A percentile compares a stretch with the other conserved stretches of the same genome.
phyloP scores from a whole-genome alignment of 1,140 invertebrate species.

The Drosophila equinoxialis region DNA sequence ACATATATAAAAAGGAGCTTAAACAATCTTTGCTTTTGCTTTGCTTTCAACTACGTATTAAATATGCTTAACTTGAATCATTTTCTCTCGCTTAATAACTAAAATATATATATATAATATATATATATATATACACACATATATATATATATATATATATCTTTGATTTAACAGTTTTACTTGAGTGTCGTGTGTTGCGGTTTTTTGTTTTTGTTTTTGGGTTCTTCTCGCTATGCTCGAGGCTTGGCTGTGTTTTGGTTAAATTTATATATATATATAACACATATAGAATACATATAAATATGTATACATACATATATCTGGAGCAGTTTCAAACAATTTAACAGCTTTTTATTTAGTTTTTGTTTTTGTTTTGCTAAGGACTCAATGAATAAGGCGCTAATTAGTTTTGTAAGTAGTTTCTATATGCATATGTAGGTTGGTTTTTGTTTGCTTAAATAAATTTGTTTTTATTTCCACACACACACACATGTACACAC shows the following conservation, averaged over 20 bases:
- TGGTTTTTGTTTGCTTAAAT: conserved; percentile 7
- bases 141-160: conserved; percentile 69
- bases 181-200: conserved; percentile 60
- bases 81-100: conserved; percentile 12
- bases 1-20: conserved; percentile 10
- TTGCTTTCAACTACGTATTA: conserved; percentile 11
- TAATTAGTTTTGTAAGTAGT: conserved; percentile 54
- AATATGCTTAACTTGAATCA: conserved; percentile 14
- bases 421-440: conserved; percentile 18
- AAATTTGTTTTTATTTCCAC: not conserved
- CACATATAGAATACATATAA: conserved; percentile 10
- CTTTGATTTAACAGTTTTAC: conserved; percentile 76
- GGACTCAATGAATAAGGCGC: conserved; percentile 74
- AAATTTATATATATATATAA: not conserved
- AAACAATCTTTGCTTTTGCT: conserved; percentile 25
- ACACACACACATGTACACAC: not conserved
- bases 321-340: conserved; percentile 68
- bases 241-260: conserved; percentile 15
- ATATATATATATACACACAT: conserved; percentile 31
- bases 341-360: conserved; percentile 42
- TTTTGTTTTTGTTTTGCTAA: conserved; percentile 50
- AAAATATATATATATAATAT: conserved; percentile 10
- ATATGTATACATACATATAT: conserved; percentile 34
- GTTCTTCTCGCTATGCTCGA: conserved; percentile 5
- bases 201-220: not conserved